phyloP scores from a whole-genome alignment of 1,140 invertebrate species.

The honey bee (Apis mellifera) region Amel_HAv3.1 CM009936.2:2031501-2032000 shows the following conservation, averaged over 20 bases:
- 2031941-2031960: too few relatives aligned
- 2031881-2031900: neutral
- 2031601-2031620: slow-evolving; percentile 30
- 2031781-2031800: too few relatives aligned
- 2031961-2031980: neutral
- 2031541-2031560: slow-evolving; percentile 57
- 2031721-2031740: neutral
- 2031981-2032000: neutral
- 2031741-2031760: too few relatives aligned
- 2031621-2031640: slow-evolving; percentile 1
- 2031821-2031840: neutral
- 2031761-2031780: too few relatives aligned
- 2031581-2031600: slow-evolving; percentile 34
- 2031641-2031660: too few relatives aligned
- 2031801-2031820: neutral
- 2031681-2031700: too few relatives aligned
- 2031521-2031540: slow-evolving; percentile 55
- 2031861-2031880: too few relatives aligned
- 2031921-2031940: neutral
- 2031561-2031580: slow-evolving; percentile 61
- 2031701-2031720: too few relatives aligned
- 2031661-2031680: too few relatives aligned
- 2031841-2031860: neutral
- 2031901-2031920: neutral
- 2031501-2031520: slow-evolving; percentile 55